Base-by-base conservation (phyloP, 2,797 vertebrate genomes). In the Philypnodon macrostomus region DNA sequence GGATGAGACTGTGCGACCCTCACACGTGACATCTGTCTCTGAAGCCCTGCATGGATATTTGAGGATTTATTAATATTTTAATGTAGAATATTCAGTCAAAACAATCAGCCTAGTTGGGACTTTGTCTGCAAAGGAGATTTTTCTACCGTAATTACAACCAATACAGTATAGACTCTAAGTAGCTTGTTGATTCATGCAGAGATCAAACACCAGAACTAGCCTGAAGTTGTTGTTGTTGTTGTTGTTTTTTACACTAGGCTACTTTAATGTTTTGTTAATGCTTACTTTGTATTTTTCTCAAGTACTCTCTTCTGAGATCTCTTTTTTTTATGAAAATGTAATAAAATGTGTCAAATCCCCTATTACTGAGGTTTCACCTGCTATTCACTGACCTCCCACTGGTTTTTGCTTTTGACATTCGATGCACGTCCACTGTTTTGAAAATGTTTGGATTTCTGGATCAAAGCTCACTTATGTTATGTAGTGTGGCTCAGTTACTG, bases 1-100 rank as follows among this genome's bases (percentile, higher is more conserved):
- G 61, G 8, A 37, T 15, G 33, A 35, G n/a, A 23, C 26, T 67
- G 49, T 46, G 55, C 63, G 56, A 45, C 51, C 34, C 63, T 73
- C 36, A n/a, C 27, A 29, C 26, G 21, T 23, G 21, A 23, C 21
- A 23, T 6, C 21, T 40, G 21, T 40, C n/a, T 40, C 14, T 24
- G 1, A 24, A 13, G n/a, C 4, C 13, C n/a, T 7, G 12, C 5
- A 13, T 2, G 15, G 37, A 41, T 31, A 17, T 35, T 11, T 30
- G 3, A 7, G 27, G 18, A 38, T 24, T 41, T 11, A 30, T n/a
- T 13, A n/a, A n/a, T n/a, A n/a, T n/a, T n/a, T n/a, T n/a, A n/a
- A n/a, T n/a, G n/a, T n/a, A n/a, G n/a, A n/a, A n/a, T n/a, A n/a
- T n/a, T n/a, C n/a, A n/a, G n/a, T n/a, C n/a, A n/a, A n/a, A n/a